Percentiles rank a stretch among this genome's conserved stretches.
phyloP scores from a whole-genome alignment of 2,113 vertebrate genomes.

The Lepidothrix coronata region DNA sequence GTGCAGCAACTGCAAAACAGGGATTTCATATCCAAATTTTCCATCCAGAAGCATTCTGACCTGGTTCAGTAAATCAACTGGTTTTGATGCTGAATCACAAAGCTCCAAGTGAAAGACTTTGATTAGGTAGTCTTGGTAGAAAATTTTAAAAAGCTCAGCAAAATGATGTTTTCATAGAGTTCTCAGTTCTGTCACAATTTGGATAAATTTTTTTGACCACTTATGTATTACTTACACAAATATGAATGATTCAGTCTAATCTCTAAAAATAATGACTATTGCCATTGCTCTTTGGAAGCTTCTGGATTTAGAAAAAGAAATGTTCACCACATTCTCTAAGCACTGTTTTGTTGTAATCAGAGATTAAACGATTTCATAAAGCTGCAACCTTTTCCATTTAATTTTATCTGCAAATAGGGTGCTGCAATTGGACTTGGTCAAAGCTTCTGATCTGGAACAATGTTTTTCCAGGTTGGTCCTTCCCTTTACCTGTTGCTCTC shows the following conservation, averaged over 20 bases:
- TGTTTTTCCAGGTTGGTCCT: not conserved
- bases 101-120: not conserved
- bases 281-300: not conserved
- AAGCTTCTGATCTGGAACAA: not conserved
- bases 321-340: not conserved
- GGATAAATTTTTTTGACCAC: not conserved
- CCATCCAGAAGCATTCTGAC: not conserved
- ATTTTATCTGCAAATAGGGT: not conserved
- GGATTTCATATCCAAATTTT: not conserved
- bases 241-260: not conserved
- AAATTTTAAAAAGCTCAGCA: not conserved
- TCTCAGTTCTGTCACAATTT: not conserved
- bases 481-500: not conserved
- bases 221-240: not conserved
- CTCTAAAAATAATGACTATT: not conserved
- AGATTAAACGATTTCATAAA: not conserved
- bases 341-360: not conserved
- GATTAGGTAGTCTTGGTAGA: not conserved
- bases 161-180: not conserved
- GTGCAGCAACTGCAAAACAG: not conserved
- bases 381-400: not conserved
- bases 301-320: not conserved
- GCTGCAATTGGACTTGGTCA: not conserved
- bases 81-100: not conserved
- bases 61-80: not conserved